Conservation (phyloP, 2,797 vertebrate species). For the Pelochelys cantorii region DNA sequence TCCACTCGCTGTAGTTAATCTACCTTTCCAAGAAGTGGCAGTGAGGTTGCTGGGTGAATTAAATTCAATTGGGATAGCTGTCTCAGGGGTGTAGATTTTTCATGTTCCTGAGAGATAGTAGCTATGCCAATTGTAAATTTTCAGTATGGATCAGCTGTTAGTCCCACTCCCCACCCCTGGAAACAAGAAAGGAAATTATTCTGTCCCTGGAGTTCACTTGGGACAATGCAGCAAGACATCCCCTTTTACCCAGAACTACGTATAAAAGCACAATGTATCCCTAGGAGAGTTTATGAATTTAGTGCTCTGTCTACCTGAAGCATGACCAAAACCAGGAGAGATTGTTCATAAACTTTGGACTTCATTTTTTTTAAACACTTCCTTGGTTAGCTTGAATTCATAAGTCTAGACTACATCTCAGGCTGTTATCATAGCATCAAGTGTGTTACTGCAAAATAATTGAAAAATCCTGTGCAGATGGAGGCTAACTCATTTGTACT, state of each 20-base stretch:
- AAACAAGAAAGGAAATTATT: neutral
- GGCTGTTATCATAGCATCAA: accelerated
- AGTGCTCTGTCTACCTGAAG: neutral
- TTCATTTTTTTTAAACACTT: neutral
- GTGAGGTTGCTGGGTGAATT: neutral
- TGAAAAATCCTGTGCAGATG: accelerated
- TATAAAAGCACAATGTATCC: neutral
- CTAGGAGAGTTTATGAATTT: too few relatives aligned
- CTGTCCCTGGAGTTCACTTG: accelerated
- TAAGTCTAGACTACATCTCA: accelerated
- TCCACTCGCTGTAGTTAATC: neutral
- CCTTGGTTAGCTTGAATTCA: neutral
- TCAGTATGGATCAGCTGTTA: neutral
- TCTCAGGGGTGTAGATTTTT: neutral
- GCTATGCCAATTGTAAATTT: neutral
- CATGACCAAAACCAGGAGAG: accelerated
- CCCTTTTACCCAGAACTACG: neutral
- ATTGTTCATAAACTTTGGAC: neutral
- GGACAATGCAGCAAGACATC: neutral
- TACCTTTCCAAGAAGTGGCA: neutral
- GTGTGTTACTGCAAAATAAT: accelerated
- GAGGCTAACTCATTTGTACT: accelerated
- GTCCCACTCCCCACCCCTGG: neutral
- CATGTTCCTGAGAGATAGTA: neutral
- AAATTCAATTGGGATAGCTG: neutral